Conservation (phyloP, 2,113 vertebrate species). For the Sterna hirundo region DNA sequence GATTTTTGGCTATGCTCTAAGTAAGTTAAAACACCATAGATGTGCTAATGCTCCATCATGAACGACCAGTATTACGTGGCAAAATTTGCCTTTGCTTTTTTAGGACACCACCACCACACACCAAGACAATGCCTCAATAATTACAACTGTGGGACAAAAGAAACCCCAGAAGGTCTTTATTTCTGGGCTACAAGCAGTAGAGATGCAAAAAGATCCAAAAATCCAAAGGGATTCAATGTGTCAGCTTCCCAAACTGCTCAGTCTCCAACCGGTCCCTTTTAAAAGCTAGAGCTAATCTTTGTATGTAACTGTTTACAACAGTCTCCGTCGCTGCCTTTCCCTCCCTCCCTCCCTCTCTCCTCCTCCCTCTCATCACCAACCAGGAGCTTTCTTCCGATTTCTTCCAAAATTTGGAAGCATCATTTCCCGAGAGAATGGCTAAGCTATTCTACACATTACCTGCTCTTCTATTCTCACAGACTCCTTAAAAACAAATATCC, state of each 20-base stretch:
- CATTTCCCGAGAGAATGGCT: background rate
- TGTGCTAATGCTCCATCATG: background rate
- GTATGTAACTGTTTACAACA: background rate
- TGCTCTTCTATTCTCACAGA: background rate
- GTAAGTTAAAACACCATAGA: background rate
- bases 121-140: background rate
- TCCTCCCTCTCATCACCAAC: background rate
- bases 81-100: background rate
- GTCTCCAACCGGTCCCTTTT: background rate
- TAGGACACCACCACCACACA: background rate
- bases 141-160: background rate
- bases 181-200: background rate
- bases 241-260: background rate
- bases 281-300: background rate
- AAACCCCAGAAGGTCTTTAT: background rate
- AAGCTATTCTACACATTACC: background rate
- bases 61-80: too few species aligned
- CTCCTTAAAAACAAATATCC: background rate
- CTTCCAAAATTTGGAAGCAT: background rate
- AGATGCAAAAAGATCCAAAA: background rate
- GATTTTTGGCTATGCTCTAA: background rate
- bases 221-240: background rate
- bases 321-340: background rate
- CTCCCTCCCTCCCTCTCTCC: background rate
- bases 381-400: background rate